Evolutionary conservation across 2,888 invertebrate species (phyloP).

Genomic region (Zonitis immaculata): DNA sequence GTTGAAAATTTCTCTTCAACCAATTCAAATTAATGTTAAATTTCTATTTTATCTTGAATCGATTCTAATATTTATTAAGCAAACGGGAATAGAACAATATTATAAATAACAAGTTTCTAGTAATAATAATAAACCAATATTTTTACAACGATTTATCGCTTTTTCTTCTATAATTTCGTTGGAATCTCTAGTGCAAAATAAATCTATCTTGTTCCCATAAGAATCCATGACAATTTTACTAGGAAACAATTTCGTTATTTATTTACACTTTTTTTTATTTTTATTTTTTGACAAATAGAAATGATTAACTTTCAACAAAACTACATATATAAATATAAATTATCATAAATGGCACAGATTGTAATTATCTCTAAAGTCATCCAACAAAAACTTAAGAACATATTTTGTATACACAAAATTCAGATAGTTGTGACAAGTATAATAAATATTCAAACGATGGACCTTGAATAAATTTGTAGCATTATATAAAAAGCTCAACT

Average conservation of each 20-base stretch:
- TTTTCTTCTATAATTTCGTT: neutral
- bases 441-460: constrained; percentile 6
- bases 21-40: constrained; percentile 9
- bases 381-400: neutral
- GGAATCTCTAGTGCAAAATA: neutral
- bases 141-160: neutral
- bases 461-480: constrained; percentile 6
- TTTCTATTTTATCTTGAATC: neutral
- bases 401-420: neutral
- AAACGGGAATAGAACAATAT: neutral
- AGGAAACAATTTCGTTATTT: neutral
- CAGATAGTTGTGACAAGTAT: constrained; percentile 3
- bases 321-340: too few species aligned
- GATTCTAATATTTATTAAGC: neutral
- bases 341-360: neutral
- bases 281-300: neutral
- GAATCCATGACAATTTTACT: neutral
- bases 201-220: neutral
- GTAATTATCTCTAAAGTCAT: neutral
- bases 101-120: neutral
- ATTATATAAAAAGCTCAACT: neutral
- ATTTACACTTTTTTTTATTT: too few species aligned
- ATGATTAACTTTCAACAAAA: neutral
- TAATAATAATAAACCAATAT: constrained; percentile 1
- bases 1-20: constrained; percentile 12